These are phyloP conservation scores for Hirtodrosophila alboralis DNA, from an alignment of 2,888 invertebrate genomes.

Conservation along the genomic window DNA sequence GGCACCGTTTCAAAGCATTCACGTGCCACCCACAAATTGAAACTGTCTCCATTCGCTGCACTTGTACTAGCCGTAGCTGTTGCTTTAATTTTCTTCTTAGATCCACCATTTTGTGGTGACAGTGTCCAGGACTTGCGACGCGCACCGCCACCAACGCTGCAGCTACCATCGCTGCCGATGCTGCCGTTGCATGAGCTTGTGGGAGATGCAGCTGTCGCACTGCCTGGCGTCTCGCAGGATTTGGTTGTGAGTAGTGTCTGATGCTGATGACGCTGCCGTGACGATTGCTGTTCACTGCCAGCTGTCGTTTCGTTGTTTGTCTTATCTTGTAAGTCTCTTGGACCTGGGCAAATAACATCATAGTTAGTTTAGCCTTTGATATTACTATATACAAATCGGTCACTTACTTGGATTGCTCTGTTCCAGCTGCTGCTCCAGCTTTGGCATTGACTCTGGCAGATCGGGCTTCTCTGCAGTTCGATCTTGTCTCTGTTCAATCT, in stretches of 20 bases:
- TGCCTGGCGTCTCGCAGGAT: slow-evolving; percentile 73
- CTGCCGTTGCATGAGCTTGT: slow-evolving; percentile 80
- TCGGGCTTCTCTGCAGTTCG: neutral
- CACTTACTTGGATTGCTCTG: slow-evolving; percentile 60
- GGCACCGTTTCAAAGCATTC: slow-evolving; percentile 84
- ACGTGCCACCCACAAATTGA: slow-evolving; percentile 83
- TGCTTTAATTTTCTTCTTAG: slow-evolving; percentile 88
- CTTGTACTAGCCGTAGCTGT: slow-evolving; percentile 83
- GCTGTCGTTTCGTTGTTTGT: slow-evolving; percentile 53
- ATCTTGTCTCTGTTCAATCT: neutral
- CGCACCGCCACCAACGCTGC: slow-evolving; percentile 79
- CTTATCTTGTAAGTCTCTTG: slow-evolving; percentile 51
- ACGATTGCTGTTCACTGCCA: neutral
- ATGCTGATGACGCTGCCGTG: slow-evolving; percentile 43
- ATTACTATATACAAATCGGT: neutral
- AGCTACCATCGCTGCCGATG: slow-evolving; percentile 79
- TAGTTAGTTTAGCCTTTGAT: slow-evolving; percentile 2
- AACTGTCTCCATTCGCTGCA: slow-evolving; percentile 60
- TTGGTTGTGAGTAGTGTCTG: slow-evolving; percentile 76
- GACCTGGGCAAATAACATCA: slow-evolving; percentile 25
- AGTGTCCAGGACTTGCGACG: slow-evolving; percentile 81
- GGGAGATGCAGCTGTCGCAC: slow-evolving; percentile 58
- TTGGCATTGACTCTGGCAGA: no score
- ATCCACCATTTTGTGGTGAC: slow-evolving; percentile 84
- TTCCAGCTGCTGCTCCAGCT: slow-evolving; percentile 10